phyloP scores from a whole-genome alignment of 1,140 invertebrate species.

The Dreissena polymorpha region DNA sequence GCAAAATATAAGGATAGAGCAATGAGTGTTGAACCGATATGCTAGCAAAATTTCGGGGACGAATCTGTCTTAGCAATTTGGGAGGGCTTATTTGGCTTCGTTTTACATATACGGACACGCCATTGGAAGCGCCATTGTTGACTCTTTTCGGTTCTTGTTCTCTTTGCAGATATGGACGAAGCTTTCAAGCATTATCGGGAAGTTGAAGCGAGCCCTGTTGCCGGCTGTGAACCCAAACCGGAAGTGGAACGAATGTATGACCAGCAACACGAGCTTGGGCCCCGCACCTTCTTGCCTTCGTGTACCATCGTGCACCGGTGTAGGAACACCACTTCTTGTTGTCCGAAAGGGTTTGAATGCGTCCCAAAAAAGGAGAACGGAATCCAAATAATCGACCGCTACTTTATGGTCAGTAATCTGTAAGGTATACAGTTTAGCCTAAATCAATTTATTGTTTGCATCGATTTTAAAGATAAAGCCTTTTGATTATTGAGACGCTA shows the following conservation, averaged over 20 bases:
- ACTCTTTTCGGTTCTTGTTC: background rate
- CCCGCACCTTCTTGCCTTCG: background rate
- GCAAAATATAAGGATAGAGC: no score
- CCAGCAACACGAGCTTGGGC: background rate
- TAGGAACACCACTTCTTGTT: conserved; percentile 13
- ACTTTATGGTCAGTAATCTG: conserved; percentile 18
- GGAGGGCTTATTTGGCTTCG: background rate
- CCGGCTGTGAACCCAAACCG: conserved; percentile 24
- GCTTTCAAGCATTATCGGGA: conserved; percentile 23
- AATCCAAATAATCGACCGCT: conserved; percentile 22
- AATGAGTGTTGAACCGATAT: no score
- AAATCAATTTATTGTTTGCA: background rate
- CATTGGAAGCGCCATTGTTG: background rate
- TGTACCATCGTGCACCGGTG: conserved; percentile 31
- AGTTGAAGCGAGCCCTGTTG: background rate
- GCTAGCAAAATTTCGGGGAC: no score
- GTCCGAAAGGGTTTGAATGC: conserved; percentile 6
- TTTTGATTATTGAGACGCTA: background rate
- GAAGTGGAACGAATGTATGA: conserved; percentile 18
- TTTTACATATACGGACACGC: background rate
- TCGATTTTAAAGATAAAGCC: background rate
- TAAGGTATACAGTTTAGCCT: background rate
- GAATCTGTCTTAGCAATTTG: no score
- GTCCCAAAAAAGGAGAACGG: conserved; percentile 25
- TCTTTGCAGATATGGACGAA: conserved; percentile 20